A percentile compares a stretch with the other conserved stretches of the same genome.
phyloP scores from a whole-genome alignment of 2,797 vertebrate species.

The Rhinatrema bivittatum region DNA sequence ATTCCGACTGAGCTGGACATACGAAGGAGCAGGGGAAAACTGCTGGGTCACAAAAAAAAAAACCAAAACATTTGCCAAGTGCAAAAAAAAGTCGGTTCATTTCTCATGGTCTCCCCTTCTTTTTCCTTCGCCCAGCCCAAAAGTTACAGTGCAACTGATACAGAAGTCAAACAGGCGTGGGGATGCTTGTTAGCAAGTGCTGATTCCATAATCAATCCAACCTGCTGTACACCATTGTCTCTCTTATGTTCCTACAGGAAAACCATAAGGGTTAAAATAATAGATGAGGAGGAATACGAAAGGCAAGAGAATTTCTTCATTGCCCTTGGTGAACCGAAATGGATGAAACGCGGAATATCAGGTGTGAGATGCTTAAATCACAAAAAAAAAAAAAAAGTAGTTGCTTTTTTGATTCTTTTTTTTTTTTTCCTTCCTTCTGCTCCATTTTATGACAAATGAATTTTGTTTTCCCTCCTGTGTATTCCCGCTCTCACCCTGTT shows the following conservation, averaged over 20 bases:
- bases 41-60: no score
- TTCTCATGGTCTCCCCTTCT: background rate
- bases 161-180: conserved; percentile 27
- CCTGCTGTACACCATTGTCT: conserved; percentile 58
- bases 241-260: conserved; percentile 80
- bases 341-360: conserved; percentile 82
- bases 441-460: conserved; percentile 36
- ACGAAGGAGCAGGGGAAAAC: no score
- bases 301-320: conserved; percentile 99
- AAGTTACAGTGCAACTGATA: no score
- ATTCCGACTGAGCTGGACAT: no score
- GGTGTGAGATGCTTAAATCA: conserved; percentile 69
- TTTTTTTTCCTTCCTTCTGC: conserved; percentile 20
- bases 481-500: conserved; percentile 59
- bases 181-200: conserved; percentile 8
- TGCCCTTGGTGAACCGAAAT: conserved; percentile 91
- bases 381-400: conserved; percentile 32
- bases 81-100: background rate
- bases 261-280: conserved; percentile 92
- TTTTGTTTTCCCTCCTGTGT: conserved; percentile 46
- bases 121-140: no score
- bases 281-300: conserved; percentile 98
- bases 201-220: conserved; percentile 17
- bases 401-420: conserved; percentile 15
- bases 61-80: no score